phyloP scores from a whole-genome alignment of 2,797 vertebrate genomes.

The Clarias fuscus region DNA sequence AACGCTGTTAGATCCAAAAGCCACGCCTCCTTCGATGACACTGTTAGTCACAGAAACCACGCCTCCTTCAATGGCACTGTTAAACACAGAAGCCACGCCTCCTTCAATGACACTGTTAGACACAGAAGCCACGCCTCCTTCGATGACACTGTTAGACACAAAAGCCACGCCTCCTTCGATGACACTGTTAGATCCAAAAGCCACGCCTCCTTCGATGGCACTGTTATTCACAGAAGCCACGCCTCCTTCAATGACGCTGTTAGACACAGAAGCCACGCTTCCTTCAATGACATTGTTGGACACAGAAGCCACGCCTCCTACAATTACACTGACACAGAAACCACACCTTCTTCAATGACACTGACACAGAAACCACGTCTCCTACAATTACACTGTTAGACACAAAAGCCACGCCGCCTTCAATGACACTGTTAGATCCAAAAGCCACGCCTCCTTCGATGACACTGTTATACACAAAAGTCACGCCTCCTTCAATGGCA shows the following conservation, averaged over 20 bases:
- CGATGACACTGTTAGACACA: not conserved
- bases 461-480: no score
- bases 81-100: not conserved
- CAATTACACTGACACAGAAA: not conserved
- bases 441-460: not conserved
- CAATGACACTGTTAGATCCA: no score
- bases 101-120: not conserved
- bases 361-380: not conserved
- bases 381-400: not conserved
- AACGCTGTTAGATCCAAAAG: not conserved
- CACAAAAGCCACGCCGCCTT: no score
- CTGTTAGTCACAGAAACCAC: not conserved
- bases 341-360: not conserved
- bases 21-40: not conserved
- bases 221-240: no score
- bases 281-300: no score
- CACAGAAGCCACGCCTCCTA: no score
- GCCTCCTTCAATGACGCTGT: no score
- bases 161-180: not conserved
- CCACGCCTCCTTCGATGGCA: not conserved
- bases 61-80: not conserved
- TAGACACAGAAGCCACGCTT: no score
- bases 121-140: not conserved
- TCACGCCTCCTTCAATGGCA: no score
- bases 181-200: not conserved